Conservation (phyloP, 2,888 invertebrate genomes). For the Odontomyia ornata region DNA sequence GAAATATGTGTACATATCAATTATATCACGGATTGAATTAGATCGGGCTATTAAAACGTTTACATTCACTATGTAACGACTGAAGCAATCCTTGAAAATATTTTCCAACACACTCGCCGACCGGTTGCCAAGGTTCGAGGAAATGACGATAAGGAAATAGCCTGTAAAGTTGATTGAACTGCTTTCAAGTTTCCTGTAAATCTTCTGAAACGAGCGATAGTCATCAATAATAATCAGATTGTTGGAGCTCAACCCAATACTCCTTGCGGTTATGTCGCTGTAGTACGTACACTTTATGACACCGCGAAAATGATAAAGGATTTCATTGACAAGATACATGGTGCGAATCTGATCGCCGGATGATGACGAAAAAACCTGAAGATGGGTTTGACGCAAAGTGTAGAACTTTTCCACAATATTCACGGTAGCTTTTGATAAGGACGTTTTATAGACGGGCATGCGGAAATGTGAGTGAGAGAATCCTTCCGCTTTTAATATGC, state of each 20-base stretch:
- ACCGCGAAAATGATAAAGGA: neutral
- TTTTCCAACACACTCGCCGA: slow-evolving; percentile 20
- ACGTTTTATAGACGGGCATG: neutral
- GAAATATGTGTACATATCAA: slow-evolving; percentile 57
- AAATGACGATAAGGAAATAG: slow-evolving; percentile 28
- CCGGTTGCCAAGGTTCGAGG: neutral
- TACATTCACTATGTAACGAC: slow-evolving; percentile 57
- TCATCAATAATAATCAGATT: slow-evolving; percentile 31
- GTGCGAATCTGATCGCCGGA: neutral
- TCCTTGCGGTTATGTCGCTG: neutral
- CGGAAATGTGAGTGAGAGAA: no score
- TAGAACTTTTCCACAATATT: neutral
- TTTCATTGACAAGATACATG: slow-evolving; percentile 22
- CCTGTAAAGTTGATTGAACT: slow-evolving; percentile 1
- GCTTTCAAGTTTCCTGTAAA: neutral
- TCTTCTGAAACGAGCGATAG: slow-evolving; percentile 5
- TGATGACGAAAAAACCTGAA: neutral
- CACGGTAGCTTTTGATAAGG: slow-evolving; percentile 12
- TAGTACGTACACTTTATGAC: neutral
- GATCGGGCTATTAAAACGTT: slow-evolving; percentile 54
- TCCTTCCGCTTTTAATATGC: neutral
- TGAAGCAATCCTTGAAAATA: slow-evolving; percentile 58
- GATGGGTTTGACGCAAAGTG: neutral
- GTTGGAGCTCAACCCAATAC: neutral
- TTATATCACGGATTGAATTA: neutral